A percentile compares a stretch with the other conserved stretches of the same genome.
phyloP scores from a whole-genome alignment of 2,113 vertebrate genomes.

The Brachypteracias leptosomus region DNA sequence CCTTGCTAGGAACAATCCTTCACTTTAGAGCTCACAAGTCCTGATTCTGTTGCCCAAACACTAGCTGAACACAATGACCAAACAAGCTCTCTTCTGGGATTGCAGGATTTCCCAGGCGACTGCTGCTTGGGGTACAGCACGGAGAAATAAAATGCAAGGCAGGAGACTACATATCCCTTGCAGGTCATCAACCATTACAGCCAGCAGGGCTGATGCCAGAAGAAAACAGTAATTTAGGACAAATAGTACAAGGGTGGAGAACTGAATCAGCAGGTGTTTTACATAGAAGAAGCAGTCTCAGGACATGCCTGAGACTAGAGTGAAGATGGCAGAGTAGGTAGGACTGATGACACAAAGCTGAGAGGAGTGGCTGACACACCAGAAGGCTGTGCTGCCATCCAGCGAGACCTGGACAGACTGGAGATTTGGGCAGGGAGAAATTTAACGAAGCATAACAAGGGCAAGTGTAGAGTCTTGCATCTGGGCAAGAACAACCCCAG shows the following conservation, averaged over 20 bases:
- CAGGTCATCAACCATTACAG: not conserved
- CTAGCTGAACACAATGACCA: not conserved
- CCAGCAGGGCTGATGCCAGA: not conserved
- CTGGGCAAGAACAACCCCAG: too few relatives aligned
- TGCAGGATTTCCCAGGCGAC: not conserved
- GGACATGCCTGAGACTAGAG: not conserved
- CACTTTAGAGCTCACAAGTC: not conserved
- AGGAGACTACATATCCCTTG: not conserved
- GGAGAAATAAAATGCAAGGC: not conserved
- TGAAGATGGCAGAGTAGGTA: not conserved
- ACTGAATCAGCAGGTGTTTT: not conserved
- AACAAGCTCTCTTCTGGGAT: not conserved
- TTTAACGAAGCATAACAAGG: too few relatives aligned
- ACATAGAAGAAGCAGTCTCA: not conserved
- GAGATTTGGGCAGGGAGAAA: too few relatives aligned
- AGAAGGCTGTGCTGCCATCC: too few relatives aligned
- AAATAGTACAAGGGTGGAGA: not conserved
- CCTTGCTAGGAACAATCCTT: not conserved
- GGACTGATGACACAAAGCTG: too few relatives aligned
- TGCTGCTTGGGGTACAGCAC: not conserved
- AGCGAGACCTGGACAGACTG: too few relatives aligned
- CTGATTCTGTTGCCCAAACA: rapidly evolving
- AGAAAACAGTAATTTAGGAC: not conserved
- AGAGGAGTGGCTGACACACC: too few relatives aligned
- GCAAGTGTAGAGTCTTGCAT: too few relatives aligned